phyloP scores from a whole-genome alignment of 2,113 vertebrate species.

The Amphilophus citrinellus region DNA sequence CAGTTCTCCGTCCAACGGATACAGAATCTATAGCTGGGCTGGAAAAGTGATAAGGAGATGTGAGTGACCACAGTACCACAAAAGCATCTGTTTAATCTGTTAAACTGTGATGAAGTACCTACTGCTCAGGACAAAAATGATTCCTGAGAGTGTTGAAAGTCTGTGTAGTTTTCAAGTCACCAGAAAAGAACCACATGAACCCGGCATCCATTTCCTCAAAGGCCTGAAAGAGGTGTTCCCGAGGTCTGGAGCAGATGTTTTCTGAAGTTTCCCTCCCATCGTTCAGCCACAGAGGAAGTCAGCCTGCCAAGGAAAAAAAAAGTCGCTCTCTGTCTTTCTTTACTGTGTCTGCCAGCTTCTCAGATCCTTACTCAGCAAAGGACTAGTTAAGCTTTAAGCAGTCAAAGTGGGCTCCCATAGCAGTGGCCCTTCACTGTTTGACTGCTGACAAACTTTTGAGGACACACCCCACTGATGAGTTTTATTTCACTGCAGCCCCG shows the following conservation, averaged over 20 bases:
- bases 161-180: neutral
- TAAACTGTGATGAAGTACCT: neutral
- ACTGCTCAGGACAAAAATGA: conserved; percentile 2
- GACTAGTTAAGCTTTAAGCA: conserved; percentile 33
- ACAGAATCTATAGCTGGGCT: conserved; percentile 92
- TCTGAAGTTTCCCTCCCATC: conserved; percentile 20
- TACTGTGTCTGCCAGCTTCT: conserved; percentile 24
- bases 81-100: conserved; percentile 27
- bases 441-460: conserved; percentile 77
- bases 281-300: neutral
- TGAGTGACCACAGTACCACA: conserved; percentile 78
- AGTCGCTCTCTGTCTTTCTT: conserved; percentile 15
- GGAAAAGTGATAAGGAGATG: conserved; percentile 99
- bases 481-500: conserved; percentile 82
- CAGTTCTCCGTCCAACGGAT: conserved; percentile 99
- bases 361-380: conserved; percentile 20
- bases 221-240: conserved; percentile 4
- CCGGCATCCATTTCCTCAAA: conserved; percentile 11
- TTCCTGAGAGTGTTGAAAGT: conserved; percentile 9
- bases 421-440: conserved; percentile 59
- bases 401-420: conserved; percentile 39
- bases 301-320: neutral
- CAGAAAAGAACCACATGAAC: neutral
- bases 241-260: neutral
- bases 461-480: conserved; percentile 85